Percentiles rank a stretch among this genome's conserved stretches.
Evolutionary conservation across 2,797 vertebrate species (phyloP).

Genomic region (Danio kyathit): DNA sequence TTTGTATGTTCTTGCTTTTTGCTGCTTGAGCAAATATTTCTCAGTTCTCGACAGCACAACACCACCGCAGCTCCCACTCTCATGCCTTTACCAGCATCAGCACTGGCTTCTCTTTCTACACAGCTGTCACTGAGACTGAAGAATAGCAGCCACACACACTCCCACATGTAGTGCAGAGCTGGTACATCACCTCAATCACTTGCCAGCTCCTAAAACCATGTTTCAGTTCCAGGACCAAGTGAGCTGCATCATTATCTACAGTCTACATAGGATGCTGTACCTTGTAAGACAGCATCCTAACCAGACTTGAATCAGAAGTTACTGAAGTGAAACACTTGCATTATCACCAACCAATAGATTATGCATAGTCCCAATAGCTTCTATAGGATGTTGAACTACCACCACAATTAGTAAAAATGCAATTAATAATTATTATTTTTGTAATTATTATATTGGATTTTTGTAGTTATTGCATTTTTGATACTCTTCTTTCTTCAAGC

Average conservation of each 20-base stretch:
- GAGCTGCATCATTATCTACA: not conserved
- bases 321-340: not conserved
- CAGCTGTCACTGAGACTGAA: constrained; percentile 52
- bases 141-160: constrained; percentile 40
- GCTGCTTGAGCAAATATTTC: constrained; percentile 10
- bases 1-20: not conserved
- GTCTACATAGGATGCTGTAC: not conserved
- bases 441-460: no score
- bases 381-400: not conserved
- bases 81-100: not conserved
- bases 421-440: not conserved
- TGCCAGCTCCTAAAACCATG: constrained; percentile 5
- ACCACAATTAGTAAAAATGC: not conserved
- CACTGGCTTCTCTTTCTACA: constrained; percentile 37
- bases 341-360: not conserved
- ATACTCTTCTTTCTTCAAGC: no score
- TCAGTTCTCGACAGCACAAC: constrained; percentile 51
- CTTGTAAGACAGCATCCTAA: not conserved
- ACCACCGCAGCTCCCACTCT: constrained; percentile 33
- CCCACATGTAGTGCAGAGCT: not conserved
- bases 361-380: no score
- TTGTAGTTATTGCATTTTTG: no score
- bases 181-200: constrained; percentile 11
- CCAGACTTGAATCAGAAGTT: not conserved
- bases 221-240: constrained; percentile 1